These are phyloP conservation scores for Emys orbicularis DNA, from an alignment of 2,797 vertebrate species.

Conservation along the genomic window DNA sequence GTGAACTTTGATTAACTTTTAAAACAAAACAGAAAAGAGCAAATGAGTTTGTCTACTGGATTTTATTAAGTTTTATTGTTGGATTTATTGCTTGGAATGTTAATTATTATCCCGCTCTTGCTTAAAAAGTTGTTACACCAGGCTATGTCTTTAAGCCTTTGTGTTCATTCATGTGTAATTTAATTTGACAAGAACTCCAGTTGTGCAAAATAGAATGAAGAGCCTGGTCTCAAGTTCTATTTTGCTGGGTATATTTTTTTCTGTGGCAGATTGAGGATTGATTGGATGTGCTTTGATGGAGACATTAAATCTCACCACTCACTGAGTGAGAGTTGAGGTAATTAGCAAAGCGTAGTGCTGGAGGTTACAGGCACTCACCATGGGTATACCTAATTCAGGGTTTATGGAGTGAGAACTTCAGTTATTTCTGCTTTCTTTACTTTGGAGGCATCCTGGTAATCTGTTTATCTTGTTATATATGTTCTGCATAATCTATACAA, in stretches of 20 bases:
- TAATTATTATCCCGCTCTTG: slow-evolving; percentile 34
- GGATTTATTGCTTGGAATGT: slow-evolving; percentile 14
- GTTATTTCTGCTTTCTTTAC: slow-evolving; percentile 43
- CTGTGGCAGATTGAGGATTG: slow-evolving; percentile 30
- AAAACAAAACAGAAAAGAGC: slow-evolving; percentile 16
- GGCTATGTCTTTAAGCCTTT: slow-evolving; percentile 46
- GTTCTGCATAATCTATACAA: not conserved
- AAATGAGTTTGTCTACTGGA: slow-evolving; percentile 45
- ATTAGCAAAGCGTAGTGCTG: slow-evolving; percentile 54
- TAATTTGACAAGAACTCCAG: slow-evolving; percentile 53
- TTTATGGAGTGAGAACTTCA: slow-evolving; percentile 52
- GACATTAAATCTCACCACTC: slow-evolving; percentile 60
- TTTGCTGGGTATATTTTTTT: slow-evolving; percentile 58
- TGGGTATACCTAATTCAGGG: slow-evolving; percentile 34
- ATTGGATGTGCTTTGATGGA: slow-evolving; percentile 45
- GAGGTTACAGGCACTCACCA: slow-evolving; percentile 31
- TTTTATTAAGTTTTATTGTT: slow-evolving; percentile 35
- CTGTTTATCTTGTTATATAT: not conserved
- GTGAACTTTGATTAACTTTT: slow-evolving; percentile 49
- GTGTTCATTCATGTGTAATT: slow-evolving; percentile 51
- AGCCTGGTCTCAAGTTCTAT: slow-evolving; percentile 52
- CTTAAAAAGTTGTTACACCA: slow-evolving; percentile 17
- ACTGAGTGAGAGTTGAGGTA: slow-evolving; percentile 53
- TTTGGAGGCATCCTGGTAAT: slow-evolving; percentile 6
- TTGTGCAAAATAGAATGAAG: slow-evolving; percentile 50